Conservation (phyloP, 2,113 vertebrate species). For the Apodemus sylvaticus region DNA sequence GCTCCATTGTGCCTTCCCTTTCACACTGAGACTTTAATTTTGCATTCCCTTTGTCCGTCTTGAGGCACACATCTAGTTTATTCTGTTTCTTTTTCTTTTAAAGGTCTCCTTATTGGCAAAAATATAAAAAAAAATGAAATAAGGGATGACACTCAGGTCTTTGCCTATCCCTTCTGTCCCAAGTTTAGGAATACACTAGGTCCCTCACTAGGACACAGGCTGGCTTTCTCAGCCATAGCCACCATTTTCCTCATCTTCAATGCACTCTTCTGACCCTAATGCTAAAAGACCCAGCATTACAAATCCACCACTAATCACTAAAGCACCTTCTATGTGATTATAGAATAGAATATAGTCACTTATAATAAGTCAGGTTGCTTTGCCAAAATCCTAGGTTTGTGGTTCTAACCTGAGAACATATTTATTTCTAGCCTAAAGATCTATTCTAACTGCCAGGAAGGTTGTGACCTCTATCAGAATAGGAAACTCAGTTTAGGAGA, state of each 20-base stretch:
- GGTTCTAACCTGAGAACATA: background rate
- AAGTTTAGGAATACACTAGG: conserved; percentile 61
- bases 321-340: background rate
- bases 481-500: background rate
- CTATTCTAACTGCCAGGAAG: background rate
- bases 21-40: conserved; percentile 88
- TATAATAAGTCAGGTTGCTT: background rate
- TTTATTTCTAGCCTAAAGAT: conserved; percentile 13
- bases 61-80: conserved; percentile 77
- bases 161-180: conserved; percentile 62
- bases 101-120: conserved; percentile 54
- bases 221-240: conserved; percentile 1
- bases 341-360: background rate
- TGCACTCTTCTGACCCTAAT: background rate
- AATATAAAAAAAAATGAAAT: too few species aligned
- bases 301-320: conserved; percentile 19
- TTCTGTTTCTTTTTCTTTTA: conserved; percentile 76
- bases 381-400: background rate
- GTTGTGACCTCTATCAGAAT: background rate
- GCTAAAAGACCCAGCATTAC: background rate
- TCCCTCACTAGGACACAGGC: background rate
- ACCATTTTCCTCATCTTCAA: conserved; percentile 42
- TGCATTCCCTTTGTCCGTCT: conserved; percentile 86
- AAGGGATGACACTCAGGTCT: conserved; percentile 66
- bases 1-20: conserved; percentile 84